Conservation (phyloP, 2,888 invertebrate genomes). For the Siphlonurus alternatus region DNA sequence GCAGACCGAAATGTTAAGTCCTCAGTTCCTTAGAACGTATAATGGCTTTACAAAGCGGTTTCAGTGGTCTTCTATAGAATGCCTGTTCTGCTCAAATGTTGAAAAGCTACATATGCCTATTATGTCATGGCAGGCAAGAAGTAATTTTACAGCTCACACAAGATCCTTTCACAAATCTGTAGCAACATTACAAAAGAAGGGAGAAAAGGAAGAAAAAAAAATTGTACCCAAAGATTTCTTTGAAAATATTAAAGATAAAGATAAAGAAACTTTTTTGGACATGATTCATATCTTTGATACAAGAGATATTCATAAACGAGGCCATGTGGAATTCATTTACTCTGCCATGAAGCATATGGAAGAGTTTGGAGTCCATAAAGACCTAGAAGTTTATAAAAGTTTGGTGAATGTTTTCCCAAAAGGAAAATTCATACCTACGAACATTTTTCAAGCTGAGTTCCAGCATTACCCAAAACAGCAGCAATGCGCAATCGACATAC, state of each 20-base stretch:
- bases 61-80: not conserved
- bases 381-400: slow-evolving; percentile 70
- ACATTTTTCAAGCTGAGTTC: slow-evolving; percentile 72
- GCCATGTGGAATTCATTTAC: slow-evolving; percentile 90
- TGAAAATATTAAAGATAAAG: slow-evolving; percentile 33
- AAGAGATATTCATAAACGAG: slow-evolving; percentile 50
- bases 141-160: not conserved
- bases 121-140: not conserved
- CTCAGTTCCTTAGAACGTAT: not conserved
- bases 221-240: slow-evolving; percentile 17
- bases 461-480: slow-evolving; percentile 94
- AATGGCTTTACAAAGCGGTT: not conserved
- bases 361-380: slow-evolving; percentile 75
- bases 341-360: slow-evolving; percentile 77
- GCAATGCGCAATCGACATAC: slow-evolving; percentile 72
- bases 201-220: slow-evolving; percentile 8
- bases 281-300: slow-evolving; percentile 57
- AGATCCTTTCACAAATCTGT: not conserved
- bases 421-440: slow-evolving; percentile 68
- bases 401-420: slow-evolving; percentile 75
- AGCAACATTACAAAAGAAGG: not conserved
- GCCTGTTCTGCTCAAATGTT: not conserved
- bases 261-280: slow-evolving; percentile 49
- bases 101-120: not conserved
- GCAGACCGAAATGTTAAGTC: too few relatives aligned